A percentile compares a stretch with the other conserved stretches of the same genome.
Conservation (phyloP, 2,888 invertebrate species). For the Congeria kusceri region DNA sequence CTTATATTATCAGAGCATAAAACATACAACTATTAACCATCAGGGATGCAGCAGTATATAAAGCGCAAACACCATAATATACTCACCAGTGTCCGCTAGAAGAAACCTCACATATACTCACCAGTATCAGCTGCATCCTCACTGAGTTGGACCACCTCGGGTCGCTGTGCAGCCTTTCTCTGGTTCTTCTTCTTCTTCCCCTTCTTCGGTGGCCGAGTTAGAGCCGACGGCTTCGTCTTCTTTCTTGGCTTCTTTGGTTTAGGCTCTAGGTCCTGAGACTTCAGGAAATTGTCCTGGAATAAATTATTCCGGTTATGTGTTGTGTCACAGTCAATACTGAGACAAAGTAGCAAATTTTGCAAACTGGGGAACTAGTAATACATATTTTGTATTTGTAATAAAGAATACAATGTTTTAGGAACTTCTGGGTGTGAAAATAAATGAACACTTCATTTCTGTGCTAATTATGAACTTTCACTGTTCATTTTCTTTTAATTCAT, state of each 20-base stretch:
- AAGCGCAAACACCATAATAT: not conserved
- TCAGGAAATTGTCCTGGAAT: constrained; percentile 92
- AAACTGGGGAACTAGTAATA: no score
- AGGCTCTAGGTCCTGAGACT: constrained; percentile 90
- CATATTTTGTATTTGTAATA: no score
- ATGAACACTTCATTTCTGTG: no score
- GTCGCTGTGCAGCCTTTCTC: constrained; percentile 85
- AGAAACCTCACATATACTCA: not conserved
- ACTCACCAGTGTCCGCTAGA: not conserved
- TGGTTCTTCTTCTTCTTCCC: constrained; percentile 88
- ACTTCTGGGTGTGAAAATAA: no score
- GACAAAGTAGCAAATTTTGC: no score
- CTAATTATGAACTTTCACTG: no score
- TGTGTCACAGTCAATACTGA: no score
- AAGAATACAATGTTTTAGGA: no score
- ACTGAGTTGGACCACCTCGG: constrained; percentile 74
- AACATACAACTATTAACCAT: no score
- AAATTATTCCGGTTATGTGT: not conserved
- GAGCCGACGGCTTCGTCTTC: constrained; percentile 85
- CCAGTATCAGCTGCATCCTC: constrained; percentile 66
- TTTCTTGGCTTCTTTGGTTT: constrained; percentile 90
- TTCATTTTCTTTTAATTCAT: no score
- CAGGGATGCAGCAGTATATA: no score
- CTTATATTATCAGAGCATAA: no score
- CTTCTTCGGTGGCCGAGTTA: constrained; percentile 85